Conservation (phyloP, 2,888 invertebrate genomes). For the Margaritifera margaritifera region DNA sequence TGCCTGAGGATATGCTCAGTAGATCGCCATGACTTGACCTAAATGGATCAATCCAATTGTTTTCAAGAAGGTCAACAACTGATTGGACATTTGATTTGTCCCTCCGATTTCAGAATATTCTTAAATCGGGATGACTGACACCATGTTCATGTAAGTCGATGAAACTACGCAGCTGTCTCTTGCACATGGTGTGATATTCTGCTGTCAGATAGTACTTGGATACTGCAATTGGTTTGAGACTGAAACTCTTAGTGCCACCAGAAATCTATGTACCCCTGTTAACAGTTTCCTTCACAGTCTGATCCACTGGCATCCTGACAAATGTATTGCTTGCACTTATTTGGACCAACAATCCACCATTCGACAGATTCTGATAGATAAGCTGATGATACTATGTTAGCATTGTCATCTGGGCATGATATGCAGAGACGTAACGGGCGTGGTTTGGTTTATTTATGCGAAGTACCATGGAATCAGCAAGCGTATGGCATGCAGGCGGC, state of each 20-base stretch:
- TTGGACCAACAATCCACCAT: conserved; percentile 37
- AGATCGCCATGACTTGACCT: conserved; percentile 10
- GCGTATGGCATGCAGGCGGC: too few relatives aligned
- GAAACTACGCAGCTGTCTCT: too few relatives aligned
- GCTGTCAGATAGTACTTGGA: conserved; percentile 17
- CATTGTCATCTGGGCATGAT: too few relatives aligned
- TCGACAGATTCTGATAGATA: conserved; percentile 13
- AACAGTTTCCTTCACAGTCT: conserved; percentile 26
- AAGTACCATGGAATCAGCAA: too few relatives aligned
- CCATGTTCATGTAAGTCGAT: too few relatives aligned
- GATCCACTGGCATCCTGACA: conserved; percentile 35
- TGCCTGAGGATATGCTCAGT: conserved; percentile 13
- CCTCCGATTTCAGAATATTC: too few relatives aligned
- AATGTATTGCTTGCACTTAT: conserved; percentile 27
- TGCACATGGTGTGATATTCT: conserved; percentile 15
- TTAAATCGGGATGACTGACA: too few relatives aligned
- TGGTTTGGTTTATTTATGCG: too few relatives aligned
- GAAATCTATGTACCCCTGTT: conserved; percentile 40
- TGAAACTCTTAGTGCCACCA: conserved; percentile 22
- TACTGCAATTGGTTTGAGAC: conserved; percentile 29
- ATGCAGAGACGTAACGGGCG: too few relatives aligned
- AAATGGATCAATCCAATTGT: conserved; percentile 18
- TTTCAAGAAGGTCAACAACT: too few relatives aligned
- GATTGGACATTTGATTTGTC: too few relatives aligned
- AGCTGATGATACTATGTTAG: too few relatives aligned